phyloP scores from a whole-genome alignment of 2,888 invertebrate genomes.

The Drosophila rellima region DNA sequence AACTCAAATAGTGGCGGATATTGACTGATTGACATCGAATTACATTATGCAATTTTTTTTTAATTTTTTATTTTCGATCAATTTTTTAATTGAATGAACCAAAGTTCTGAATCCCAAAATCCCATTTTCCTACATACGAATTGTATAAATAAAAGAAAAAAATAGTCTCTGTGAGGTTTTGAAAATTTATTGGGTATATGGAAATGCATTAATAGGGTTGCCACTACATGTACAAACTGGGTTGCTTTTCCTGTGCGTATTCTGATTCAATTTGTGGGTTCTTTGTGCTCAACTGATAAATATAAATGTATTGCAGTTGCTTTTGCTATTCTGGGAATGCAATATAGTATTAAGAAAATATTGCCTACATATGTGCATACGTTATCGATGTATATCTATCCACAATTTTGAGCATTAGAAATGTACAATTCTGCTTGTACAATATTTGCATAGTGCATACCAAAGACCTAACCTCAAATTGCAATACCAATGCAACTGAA shows the following conservation, averaged over 20 bases:
- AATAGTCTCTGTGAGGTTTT: not conserved
- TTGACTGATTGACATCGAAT: too few relatives aligned
- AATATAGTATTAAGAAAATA: slow-evolving; percentile 7
- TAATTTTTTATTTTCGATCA: too few relatives aligned
- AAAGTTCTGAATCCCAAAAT: not conserved
- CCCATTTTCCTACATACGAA: not conserved
- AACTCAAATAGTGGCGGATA: too few relatives aligned
- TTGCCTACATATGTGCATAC: slow-evolving; percentile 7
- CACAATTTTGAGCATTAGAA: slow-evolving; percentile 17
- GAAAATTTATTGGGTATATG: not conserved
- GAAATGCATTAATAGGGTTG: slow-evolving; percentile 8
- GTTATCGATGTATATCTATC: not conserved
- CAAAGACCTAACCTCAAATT: slow-evolving; percentile 2
- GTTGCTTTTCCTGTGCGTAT: slow-evolving; percentile 5
- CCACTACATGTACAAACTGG: not conserved
- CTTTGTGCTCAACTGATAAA: slow-evolving; percentile 13
- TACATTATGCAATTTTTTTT: too few relatives aligned
- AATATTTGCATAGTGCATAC: slow-evolving; percentile 7
- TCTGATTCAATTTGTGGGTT: slow-evolving; percentile 14
- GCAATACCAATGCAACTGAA: slow-evolving; percentile 1
- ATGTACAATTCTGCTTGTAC: slow-evolving; percentile 18
- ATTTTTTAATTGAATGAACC: too few relatives aligned
- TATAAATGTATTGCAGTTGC: slow-evolving; percentile 6
- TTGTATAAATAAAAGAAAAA: not conserved
- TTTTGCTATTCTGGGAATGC: not conserved